These are phyloP conservation scores for Agrotis ipsilon DNA, from an alignment of 2,888 invertebrate genomes.

Conservation along the genomic window DNA sequence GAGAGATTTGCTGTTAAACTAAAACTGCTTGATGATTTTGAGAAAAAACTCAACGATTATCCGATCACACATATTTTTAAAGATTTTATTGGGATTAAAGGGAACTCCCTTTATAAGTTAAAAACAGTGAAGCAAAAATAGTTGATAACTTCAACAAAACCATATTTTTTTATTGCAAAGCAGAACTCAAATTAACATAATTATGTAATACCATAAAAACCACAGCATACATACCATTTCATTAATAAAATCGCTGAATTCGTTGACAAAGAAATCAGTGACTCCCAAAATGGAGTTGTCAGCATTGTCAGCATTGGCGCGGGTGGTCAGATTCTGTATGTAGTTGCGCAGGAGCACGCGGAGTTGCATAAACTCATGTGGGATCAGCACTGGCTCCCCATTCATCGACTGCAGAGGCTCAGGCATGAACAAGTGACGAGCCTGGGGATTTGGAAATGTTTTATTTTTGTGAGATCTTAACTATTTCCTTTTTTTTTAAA, in stretches of 20 bases:
- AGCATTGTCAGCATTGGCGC: slow-evolving; percentile 54
- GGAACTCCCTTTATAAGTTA: no score
- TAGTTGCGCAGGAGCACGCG: slow-evolving; percentile 74
- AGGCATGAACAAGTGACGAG: slow-evolving; percentile 73
- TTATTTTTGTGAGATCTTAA: no score
- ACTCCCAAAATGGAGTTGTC: slow-evolving; percentile 66
- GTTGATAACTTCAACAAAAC: background rate
- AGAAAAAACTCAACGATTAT: no score
- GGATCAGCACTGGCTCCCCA: slow-evolving; percentile 69
- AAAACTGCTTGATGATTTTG: no score
- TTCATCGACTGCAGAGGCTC: slow-evolving; percentile 62
- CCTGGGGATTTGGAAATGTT: slow-evolving; percentile 61
- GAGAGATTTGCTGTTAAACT: no score
- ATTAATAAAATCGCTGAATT: slow-evolving; percentile 69
- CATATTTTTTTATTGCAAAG: no score
- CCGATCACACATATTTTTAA: no score
- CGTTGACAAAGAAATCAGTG: slow-evolving; percentile 70
- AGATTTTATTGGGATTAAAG: no score
- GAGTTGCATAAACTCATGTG: slow-evolving; percentile 73
- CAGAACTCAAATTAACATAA: background rate
- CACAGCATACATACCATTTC: slow-evolving; percentile 69
- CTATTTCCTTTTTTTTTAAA: no score
- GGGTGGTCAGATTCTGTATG: slow-evolving; percentile 68
- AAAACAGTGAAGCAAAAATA: no score
- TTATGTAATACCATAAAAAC: background rate